Evolutionary conservation across 2,113 vertebrate genomes (phyloP).

Genomic region (Bagarius yarrelli): DNA sequence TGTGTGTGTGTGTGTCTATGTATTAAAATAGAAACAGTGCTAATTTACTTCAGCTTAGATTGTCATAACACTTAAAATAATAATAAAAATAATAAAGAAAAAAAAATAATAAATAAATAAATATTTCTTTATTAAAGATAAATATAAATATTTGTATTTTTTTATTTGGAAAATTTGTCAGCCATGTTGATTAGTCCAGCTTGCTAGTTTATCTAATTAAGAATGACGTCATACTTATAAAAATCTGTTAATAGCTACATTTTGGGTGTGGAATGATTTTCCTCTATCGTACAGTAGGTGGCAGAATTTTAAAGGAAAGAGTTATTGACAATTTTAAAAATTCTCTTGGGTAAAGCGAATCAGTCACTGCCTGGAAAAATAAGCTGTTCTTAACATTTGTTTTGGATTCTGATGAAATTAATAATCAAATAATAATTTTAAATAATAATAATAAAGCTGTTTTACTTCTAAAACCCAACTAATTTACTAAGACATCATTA

Average conservation of each 20-base stretch:
- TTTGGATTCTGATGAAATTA: too few relatives aligned
- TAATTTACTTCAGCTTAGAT: too few relatives aligned
- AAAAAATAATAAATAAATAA: neutral
- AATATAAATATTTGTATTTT: too few relatives aligned
- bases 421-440: neutral
- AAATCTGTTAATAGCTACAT: neutral
- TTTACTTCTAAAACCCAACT: neutral
- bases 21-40: neutral
- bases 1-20: neutral
- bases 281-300: neutral
- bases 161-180: neutral
- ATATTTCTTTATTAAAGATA: too few relatives aligned
- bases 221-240: neutral
- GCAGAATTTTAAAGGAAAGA: neutral
- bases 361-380: neutral
- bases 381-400: neutral
- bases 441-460: neutral
- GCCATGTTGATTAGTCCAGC: neutral
- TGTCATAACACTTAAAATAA: neutral
- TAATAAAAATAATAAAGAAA: neutral
- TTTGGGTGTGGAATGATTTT: neutral
- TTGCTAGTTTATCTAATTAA: neutral
- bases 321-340: neutral
- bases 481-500: neutral
- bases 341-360: neutral